phyloP scores from a whole-genome alignment of 2,888 invertebrate genomes.

The Bugula neritina region DNA sequence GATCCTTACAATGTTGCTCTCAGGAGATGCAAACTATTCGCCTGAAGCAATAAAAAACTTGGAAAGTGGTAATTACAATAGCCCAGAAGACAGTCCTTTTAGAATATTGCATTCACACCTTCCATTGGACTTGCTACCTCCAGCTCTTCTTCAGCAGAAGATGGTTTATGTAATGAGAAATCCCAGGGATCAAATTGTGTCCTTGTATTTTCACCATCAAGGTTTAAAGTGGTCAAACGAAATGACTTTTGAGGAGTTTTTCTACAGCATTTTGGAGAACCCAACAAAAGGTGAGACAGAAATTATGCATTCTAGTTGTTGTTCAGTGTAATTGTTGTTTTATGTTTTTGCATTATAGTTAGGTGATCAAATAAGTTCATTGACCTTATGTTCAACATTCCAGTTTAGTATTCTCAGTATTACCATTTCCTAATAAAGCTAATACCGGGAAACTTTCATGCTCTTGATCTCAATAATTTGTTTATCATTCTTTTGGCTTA shows the following conservation, averaged over 20 bases:
- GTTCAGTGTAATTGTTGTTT: no score
- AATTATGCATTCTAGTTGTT: no score
- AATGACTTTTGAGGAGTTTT: slow-evolving; percentile 3
- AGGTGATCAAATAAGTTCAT: background rate
- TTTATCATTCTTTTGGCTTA: background rate
- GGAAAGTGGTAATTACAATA: slow-evolving; percentile 10
- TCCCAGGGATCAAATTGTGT: slow-evolving; percentile 10
- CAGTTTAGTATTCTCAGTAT: background rate
- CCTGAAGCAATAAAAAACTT: background rate
- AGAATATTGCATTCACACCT: slow-evolving; percentile 10
- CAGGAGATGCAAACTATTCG: background rate
- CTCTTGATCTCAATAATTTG: background rate
- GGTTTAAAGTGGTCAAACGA: slow-evolving; percentile 9
- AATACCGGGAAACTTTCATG: background rate
- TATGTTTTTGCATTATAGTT: no score
- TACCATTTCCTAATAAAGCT: background rate
- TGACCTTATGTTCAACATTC: background rate
- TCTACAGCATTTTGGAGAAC: background rate
- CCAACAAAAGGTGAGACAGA: slow-evolving; percentile 10
- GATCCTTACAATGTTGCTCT: background rate
- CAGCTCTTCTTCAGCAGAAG: background rate
- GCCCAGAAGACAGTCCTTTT: background rate
- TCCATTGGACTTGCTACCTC: slow-evolving; percentile 1
- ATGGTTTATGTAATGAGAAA: slow-evolving; percentile 13
- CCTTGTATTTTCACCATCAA: slow-evolving; percentile 16